These are phyloP conservation scores for Lathamus discolor DNA, from an alignment of 2,113 vertebrate species.

Conservation along the genomic window DNA sequence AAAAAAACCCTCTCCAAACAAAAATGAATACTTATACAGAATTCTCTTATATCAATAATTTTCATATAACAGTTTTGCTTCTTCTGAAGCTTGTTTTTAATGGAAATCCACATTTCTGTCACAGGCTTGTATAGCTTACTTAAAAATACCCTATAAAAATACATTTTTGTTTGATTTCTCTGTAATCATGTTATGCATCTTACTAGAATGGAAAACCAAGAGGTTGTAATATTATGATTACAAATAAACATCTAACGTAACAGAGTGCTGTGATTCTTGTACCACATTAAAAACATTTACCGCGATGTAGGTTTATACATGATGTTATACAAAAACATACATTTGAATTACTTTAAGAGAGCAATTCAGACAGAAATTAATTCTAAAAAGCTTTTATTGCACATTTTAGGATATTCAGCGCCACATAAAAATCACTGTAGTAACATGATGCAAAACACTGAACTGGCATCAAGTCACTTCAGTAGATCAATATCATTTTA, in stretches of 20 bases:
- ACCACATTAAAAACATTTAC: neutral
- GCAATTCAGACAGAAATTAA: neutral
- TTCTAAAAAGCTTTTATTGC: neutral
- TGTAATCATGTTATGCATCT: neutral
- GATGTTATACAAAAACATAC: neutral
- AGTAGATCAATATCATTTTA: neutral
- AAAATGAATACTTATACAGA: neutral
- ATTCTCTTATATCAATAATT: neutral
- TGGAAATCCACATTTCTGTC: neutral
- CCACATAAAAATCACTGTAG: neutral
- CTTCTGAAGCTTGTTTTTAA: neutral
- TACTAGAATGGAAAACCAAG: neutral
- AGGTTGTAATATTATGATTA: neutral
- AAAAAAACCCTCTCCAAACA: neutral
- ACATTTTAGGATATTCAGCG: neutral
- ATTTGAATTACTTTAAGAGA: neutral
- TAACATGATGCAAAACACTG: neutral
- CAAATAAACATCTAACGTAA: neutral
- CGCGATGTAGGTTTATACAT: neutral
- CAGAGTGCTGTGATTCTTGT: neutral
- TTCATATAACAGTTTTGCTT: neutral
- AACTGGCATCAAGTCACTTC: neutral
- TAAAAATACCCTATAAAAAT: neutral
- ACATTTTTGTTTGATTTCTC: neutral
- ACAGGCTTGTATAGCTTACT: neutral